phyloP scores from a whole-genome alignment of 2,797 vertebrate species.

The Ispidina lecontei region DNA sequence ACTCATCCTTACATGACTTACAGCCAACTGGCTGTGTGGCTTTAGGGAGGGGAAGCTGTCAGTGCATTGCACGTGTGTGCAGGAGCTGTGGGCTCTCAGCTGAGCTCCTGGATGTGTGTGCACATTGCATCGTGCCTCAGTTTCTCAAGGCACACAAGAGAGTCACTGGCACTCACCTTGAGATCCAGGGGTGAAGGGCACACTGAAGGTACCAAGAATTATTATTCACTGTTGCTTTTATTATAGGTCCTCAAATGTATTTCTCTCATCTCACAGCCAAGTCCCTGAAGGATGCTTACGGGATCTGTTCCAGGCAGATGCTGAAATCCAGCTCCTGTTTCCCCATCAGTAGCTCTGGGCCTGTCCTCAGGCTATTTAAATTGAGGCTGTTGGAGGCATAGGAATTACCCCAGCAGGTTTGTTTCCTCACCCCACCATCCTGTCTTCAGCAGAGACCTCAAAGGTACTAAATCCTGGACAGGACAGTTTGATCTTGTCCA shows the following conservation, averaged over 20 bases:
- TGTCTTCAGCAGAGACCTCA: background rate
- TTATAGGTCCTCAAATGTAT: background rate
- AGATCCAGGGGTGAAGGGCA: background rate
- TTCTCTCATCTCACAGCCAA: background rate
- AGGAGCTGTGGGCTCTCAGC: background rate
- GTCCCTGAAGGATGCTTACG: background rate
- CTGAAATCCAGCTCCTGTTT: slow-evolving; percentile 35
- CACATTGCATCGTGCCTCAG: background rate
- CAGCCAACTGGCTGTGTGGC: background rate
- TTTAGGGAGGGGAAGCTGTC: background rate
- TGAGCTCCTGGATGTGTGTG: rapidly evolving
- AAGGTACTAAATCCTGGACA: background rate
- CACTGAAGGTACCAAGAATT: background rate
- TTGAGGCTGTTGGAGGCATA: background rate
- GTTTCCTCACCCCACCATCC: background rate
- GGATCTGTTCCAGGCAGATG: slow-evolving; percentile 7
- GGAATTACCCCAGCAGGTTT: background rate
- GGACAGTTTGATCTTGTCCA: background rate
- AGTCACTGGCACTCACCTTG: background rate
- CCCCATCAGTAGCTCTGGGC: background rate
- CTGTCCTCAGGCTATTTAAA: background rate
- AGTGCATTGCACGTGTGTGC: rapidly evolving
- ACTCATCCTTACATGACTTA: background rate
- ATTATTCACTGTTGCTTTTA: background rate
- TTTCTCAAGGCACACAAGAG: background rate